Conservation (phyloP, 1,140 invertebrate genomes). For the Drosophila ananassae region DNA sequence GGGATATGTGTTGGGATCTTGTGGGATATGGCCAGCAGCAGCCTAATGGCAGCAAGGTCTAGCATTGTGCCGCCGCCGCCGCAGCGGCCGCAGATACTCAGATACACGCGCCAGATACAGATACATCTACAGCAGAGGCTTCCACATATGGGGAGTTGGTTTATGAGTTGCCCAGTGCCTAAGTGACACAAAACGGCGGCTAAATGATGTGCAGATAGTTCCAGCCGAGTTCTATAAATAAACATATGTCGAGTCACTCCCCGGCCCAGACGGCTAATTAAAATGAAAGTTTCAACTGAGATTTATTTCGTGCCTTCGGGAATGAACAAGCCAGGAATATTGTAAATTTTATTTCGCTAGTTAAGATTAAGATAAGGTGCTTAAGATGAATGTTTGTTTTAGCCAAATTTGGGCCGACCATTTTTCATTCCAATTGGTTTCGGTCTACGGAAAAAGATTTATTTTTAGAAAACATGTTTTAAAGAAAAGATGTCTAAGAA, state of each 20-base stretch:
- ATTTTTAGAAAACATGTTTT: neutral
- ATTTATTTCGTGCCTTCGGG: slow-evolving; percentile 43
- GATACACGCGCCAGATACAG: slow-evolving; percentile 80
- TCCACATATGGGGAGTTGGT: slow-evolving; percentile 56
- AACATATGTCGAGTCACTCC: slow-evolving; percentile 61
- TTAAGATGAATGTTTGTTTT: neutral
- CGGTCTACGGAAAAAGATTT: neutral
- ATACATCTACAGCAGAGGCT: slow-evolving; percentile 30
- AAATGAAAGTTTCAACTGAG: slow-evolving; percentile 56
- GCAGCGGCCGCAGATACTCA: slow-evolving; percentile 42
- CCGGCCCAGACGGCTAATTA: slow-evolving; percentile 68
- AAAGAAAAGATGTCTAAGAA: neutral
- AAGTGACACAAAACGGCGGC: slow-evolving; percentile 78
- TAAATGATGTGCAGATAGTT: slow-evolving; percentile 77
- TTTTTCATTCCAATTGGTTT: neutral
- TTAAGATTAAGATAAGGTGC: slow-evolving; percentile 31
- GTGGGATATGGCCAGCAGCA: slow-evolving; percentile 37
- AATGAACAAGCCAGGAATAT: slow-evolving; percentile 30
- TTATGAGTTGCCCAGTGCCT: slow-evolving; percentile 67
- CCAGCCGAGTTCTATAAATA: slow-evolving; percentile 70
- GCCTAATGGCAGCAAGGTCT: slow-evolving; percentile 47
- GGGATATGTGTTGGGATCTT: slow-evolving; percentile 20
- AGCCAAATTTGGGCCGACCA: neutral
- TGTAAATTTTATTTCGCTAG: slow-evolving; percentile 22
- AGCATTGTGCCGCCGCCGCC: slow-evolving; percentile 56